Evolutionary conservation across 2,888 invertebrate genomes (phyloP).

Genomic region (Chirona hameri): DNA sequence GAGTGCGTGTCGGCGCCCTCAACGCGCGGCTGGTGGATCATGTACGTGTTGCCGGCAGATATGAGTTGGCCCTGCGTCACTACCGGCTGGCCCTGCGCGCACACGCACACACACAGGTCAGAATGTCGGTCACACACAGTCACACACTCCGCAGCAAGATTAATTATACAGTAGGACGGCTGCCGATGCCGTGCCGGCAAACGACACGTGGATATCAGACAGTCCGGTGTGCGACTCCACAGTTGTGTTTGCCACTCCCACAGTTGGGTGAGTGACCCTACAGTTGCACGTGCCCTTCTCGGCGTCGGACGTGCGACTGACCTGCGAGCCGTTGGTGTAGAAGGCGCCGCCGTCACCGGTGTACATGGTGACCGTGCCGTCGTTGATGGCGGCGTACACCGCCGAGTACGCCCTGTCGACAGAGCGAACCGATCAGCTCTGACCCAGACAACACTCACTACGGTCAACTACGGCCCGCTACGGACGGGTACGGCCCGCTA

Average conservation of each 20-base stretch:
- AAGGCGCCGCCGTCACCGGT: neutral
- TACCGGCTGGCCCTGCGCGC: slow-evolving; percentile 23
- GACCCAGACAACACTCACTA: no score
- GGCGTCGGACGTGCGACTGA: neutral
- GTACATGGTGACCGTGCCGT: slow-evolving; percentile 7
- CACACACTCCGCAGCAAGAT: no score
- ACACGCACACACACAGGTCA: neutral
- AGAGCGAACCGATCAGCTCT: neutral
- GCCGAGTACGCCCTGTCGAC: slow-evolving; percentile 13
- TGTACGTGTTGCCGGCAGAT: slow-evolving; percentile 14
- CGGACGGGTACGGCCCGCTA: no score
- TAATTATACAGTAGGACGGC: no score
- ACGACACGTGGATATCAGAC: no score
- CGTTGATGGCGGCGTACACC: slow-evolving; percentile 8
- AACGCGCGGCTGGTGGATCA: slow-evolving; percentile 27
- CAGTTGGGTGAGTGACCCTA: no score
- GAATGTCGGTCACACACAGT: neutral
- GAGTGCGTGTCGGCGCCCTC: neutral
- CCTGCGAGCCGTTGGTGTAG: slow-evolving; percentile 29
- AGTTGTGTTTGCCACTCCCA: no score
- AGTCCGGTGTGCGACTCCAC: no score
- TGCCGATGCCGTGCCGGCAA: no score
- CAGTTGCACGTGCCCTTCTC: no score
- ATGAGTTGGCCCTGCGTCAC: slow-evolving; percentile 27
- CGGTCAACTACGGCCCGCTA: no score